Conservation (phyloP, 2,888 invertebrate genomes). For the Serripes groenlandicus region DNA sequence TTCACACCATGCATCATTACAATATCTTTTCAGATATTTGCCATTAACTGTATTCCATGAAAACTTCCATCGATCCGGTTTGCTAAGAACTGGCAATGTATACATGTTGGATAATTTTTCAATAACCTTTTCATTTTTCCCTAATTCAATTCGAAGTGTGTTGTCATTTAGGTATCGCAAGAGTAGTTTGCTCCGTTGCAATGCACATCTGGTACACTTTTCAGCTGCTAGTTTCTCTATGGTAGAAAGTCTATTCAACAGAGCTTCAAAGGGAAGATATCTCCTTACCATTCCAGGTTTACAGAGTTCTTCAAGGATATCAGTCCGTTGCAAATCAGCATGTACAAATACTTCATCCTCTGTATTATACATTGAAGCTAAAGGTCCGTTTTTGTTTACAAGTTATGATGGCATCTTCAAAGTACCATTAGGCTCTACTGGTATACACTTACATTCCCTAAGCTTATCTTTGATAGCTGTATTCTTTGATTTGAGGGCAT, state of each 20-base stretch:
- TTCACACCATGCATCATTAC: not conserved
- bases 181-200: not conserved
- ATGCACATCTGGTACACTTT: constrained; percentile 16
- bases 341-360: constrained; percentile 76
- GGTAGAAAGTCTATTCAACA: constrained; percentile 68
- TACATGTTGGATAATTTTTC: constrained; percentile 8
- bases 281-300: constrained; percentile 69
- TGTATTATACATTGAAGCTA: constrained; percentile 65
- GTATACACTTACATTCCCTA: constrained; percentile 28
- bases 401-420: constrained; percentile 67
- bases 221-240: constrained; percentile 34
- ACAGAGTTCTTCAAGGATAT: constrained; percentile 40
- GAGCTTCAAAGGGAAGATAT: constrained; percentile 44
- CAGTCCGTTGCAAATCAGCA: constrained; percentile 16
- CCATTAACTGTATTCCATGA: constrained; percentile 66
- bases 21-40: not conserved
- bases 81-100: constrained; percentile 66
- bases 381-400: constrained; percentile 67
- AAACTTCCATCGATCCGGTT: constrained; percentile 69
- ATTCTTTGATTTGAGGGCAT: constrained; percentile 1
- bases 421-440: constrained; percentile 16
- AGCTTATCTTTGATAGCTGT: constrained; percentile 23
- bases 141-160: not conserved
- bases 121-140: not conserved
- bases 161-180: constrained; percentile 25